phyloP scores from a whole-genome alignment of 2,888 invertebrate genomes.

The Acanthosepion lycidas region DNA sequence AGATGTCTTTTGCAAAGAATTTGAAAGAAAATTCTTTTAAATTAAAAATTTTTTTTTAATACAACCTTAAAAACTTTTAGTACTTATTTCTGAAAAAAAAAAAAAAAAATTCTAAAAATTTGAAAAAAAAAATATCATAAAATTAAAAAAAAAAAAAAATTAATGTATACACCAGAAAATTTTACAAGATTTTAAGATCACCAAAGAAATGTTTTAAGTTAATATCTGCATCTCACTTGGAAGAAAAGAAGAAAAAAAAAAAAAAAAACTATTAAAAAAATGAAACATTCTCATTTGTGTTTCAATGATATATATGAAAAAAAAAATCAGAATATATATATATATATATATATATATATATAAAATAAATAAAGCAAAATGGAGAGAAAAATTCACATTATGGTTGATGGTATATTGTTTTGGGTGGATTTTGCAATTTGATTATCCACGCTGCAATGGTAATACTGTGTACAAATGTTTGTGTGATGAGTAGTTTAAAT shows the following conservation, averaged over 20 bases:
- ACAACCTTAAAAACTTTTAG: not conserved
- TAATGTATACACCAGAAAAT: not conserved
- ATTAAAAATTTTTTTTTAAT: not conserved
- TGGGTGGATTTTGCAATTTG: not conserved
- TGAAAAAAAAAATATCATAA: not conserved
- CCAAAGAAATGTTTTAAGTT: conserved; percentile 24
- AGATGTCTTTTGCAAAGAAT: not conserved
- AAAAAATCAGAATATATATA: too few species aligned
- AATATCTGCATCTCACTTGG: not conserved
- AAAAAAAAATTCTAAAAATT: not conserved
- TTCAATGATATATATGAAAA: not conserved
- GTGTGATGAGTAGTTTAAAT: conserved; percentile 16
- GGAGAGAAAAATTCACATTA: not conserved
- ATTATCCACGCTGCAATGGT: not conserved
- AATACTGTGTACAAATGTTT: not conserved
- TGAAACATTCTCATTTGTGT: conserved; percentile 33
- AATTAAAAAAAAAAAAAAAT: not conserved
- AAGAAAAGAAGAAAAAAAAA: not conserved
- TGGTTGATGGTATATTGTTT: not conserved
- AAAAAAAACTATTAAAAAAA: not conserved
- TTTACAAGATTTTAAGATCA: not conserved
- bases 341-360: not conserved
- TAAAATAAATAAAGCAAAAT: not conserved
- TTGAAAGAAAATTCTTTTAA: not conserved
- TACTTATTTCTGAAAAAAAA: conserved; percentile 33